A percentile compares a stretch with the other conserved stretches of the same genome.
phyloP scores from a whole-genome alignment of 2,888 invertebrate species.

The Corythucha ciliata region DNA sequence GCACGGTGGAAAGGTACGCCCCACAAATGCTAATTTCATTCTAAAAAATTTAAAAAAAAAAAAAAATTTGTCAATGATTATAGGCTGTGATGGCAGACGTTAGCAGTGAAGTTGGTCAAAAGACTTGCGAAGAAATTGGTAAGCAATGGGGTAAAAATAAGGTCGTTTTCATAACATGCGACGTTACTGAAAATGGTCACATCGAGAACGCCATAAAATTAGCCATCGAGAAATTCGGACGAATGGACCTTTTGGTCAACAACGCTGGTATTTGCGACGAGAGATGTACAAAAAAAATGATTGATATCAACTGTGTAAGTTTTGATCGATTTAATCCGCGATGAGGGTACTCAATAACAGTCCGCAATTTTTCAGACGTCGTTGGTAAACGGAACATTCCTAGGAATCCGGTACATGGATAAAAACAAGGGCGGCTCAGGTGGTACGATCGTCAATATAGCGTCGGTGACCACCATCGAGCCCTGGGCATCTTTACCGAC shows the following conservation, averaged over 20 bases:
- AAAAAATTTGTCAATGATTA: too few species aligned
- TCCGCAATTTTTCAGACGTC: conserved; percentile 19
- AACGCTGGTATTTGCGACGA: conserved; percentile 72
- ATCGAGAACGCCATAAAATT: conserved; percentile 65
- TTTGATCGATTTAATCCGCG: too few species aligned
- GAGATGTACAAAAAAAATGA: conserved; percentile 62
- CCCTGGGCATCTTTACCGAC: conserved; percentile 20
- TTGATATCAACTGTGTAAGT: conserved; percentile 64
- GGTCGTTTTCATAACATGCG: too few species aligned
- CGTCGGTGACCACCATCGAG: conserved; percentile 20
- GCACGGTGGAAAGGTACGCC: conserved; percentile 59
- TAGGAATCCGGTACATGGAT: conserved; percentile 28
- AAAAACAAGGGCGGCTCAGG: conserved; percentile 23
- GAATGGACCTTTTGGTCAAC: conserved; percentile 66
- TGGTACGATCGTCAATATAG: conserved; percentile 25
- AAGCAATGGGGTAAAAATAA: too few species aligned
- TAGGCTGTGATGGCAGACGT: too few species aligned
- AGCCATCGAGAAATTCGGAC: conserved; percentile 59
- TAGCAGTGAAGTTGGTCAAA: too few species aligned
- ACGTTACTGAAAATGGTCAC: too few species aligned
- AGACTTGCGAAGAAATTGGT: too few species aligned
- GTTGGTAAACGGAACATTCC: conserved; percentile 22
- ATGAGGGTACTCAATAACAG: too few species aligned
- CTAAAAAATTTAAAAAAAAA: too few species aligned
- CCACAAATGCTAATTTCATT: too few species aligned